Percentiles rank a stretch among this genome's conserved stretches.
Conservation (phyloP, 2,888 invertebrate species). For the Spialia ferax region DNA sequence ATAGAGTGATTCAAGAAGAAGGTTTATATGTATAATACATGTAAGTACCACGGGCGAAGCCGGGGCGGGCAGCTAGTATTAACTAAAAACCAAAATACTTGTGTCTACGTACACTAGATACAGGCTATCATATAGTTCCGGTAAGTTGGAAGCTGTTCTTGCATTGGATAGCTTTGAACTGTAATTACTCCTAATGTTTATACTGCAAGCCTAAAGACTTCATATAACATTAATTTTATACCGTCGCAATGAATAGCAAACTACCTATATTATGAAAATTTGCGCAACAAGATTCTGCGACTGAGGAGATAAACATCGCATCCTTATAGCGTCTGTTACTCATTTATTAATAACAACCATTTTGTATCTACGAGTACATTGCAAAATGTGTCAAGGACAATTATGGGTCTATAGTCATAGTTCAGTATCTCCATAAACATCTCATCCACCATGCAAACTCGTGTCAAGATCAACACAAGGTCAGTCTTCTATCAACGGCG, state of each 20-base stretch:
- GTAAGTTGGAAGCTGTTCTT: too few species aligned
- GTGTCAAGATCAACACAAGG: conserved; percentile 7
- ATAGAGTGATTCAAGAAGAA: too few species aligned
- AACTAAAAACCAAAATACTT: too few species aligned
- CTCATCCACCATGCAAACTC: not conserved
- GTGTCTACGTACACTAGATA: too few species aligned
- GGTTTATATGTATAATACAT: too few species aligned
- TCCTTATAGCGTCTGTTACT: not conserved
- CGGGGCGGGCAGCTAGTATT: too few species aligned
- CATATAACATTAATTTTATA: not conserved
- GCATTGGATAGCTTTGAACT: not conserved
- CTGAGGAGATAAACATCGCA: not conserved
- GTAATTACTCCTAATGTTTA: not conserved
- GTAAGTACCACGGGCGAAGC: too few species aligned
- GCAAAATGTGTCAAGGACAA: conserved; percentile 5
- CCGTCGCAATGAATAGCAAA: not conserved
- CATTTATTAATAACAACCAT: not conserved
- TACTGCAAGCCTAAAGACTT: not conserved
- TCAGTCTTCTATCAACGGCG: conserved; percentile 1
- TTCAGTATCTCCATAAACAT: not conserved
- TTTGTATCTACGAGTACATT: not conserved
- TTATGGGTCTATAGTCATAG: not conserved
- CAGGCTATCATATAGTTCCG: too few species aligned
- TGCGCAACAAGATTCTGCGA: not conserved
- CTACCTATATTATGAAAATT: not conserved